phyloP scores from a whole-genome alignment of 2,113 vertebrate genomes.

The Chaetodon trifascialis region DNA sequence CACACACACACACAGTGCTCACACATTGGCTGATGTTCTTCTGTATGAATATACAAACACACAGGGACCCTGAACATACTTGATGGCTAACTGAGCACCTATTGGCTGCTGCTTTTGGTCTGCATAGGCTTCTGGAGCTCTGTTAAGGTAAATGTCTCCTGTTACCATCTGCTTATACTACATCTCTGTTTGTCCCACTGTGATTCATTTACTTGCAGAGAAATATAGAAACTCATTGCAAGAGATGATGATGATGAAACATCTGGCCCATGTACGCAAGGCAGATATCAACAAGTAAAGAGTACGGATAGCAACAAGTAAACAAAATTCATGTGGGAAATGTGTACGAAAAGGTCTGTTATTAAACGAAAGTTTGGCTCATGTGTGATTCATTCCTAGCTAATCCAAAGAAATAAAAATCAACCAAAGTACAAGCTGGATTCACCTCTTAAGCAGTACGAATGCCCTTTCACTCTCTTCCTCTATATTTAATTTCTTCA shows the following conservation, averaged over 20 bases:
- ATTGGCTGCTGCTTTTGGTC: constrained; percentile 12
- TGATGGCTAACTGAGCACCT: neutral
- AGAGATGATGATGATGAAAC: constrained; percentile 46
- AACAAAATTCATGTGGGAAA: constrained; percentile 43
- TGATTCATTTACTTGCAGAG: constrained; percentile 32
- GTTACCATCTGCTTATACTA: neutral
- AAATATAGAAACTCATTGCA: constrained; percentile 16
- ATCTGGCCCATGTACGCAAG: constrained; percentile 47
- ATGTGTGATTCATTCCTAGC: constrained; percentile 17
- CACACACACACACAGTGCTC: constrained; percentile 8
- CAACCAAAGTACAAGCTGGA: neutral
- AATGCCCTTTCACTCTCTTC: constrained; percentile 26
- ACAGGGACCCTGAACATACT: constrained; percentile 19
- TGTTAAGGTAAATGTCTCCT: constrained; percentile 24
- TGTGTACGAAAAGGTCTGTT: constrained; percentile 18
- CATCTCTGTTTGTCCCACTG: constrained; percentile 11
- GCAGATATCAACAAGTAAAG: constrained; percentile 30
- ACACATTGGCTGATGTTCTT: neutral
- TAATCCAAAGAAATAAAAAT: constrained; percentile 30
- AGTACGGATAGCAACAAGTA: constrained; percentile 14
- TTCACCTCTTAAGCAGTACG: neutral
- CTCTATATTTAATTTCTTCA: constrained; percentile 42
- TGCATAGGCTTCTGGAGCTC: neutral
- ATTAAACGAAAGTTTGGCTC: constrained; percentile 26
- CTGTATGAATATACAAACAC: constrained; percentile 9